Evolutionary conservation across 2,797 vertebrate species (phyloP).

Genomic region (Staurois parvus): DNA sequence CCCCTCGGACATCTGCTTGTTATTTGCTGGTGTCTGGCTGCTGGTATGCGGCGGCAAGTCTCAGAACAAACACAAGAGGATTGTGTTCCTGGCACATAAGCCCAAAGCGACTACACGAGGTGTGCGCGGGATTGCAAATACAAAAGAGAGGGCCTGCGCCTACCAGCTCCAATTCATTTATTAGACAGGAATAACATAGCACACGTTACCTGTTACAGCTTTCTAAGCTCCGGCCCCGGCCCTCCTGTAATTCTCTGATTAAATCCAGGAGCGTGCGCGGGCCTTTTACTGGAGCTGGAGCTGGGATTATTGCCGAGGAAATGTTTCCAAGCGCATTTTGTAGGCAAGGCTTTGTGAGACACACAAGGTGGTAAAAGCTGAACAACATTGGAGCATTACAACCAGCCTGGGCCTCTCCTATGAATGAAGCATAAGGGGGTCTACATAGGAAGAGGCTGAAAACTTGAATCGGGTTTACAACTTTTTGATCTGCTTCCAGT

Average conservation of each 20-base stretch:
- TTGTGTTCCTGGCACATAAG: constrained; percentile 47
- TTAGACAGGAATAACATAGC: constrained; percentile 8
- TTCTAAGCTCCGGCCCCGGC: neutral
- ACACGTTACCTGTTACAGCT: constrained; percentile 17
- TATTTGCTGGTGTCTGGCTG: constrained; percentile 58
- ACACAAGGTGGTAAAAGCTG: too few relatives aligned
- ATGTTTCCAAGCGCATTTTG: neutral
- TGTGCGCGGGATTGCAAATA: constrained; percentile 22
- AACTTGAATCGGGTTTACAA: too few relatives aligned
- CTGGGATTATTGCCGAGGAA: neutral
- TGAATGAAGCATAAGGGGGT: too few relatives aligned
- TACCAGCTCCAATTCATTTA: constrained; percentile 13
- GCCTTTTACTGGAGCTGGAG: neutral
- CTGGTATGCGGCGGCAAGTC: constrained; percentile 55
- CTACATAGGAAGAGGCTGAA: too few relatives aligned
- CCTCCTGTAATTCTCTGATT: neutral
- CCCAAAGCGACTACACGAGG: constrained; percentile 43
- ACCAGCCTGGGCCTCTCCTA: too few relatives aligned
- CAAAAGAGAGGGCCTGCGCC: constrained; percentile 3
- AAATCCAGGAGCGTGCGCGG: neutral
- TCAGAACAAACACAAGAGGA: constrained; percentile 55
- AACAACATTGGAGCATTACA: too few relatives aligned
- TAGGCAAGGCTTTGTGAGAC: neutral
- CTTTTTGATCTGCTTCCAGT: too few relatives aligned
- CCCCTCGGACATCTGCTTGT: constrained; percentile 53